Evolutionary conservation across 2,888 invertebrate species (phyloP), one percentile per base, ranked within the genome.

Genomic region (Cataglyphis albicans): DNA sequence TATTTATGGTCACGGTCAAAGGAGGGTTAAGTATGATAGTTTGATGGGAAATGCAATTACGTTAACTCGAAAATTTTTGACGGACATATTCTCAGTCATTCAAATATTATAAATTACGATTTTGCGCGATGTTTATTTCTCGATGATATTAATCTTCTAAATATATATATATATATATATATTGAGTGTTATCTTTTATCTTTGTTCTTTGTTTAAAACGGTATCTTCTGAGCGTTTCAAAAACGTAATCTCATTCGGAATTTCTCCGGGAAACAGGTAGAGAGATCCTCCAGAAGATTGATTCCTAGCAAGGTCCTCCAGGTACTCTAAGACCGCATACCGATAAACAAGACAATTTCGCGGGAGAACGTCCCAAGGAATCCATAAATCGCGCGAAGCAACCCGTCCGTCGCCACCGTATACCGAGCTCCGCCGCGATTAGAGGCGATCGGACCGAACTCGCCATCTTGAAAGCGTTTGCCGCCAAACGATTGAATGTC

Each of bases 281-380:
- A 32, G 32, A 21, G 44, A 44, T 48, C 6, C 18, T 15, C 9
- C 63, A 52, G 21, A 64, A 84, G 78, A 72, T 84, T 84, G 88
- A 85, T 87, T 78, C 70, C 48, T 21, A 21, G 52, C 74, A n/a
- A 44, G 63, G 81, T 82, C 78, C 84, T 81, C 67, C 81, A 87
- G 85, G 87, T 80, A 82, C 81, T 74, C 82, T 78, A 73, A 74
- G 84, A 68, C 44, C 63, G 73, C 57, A 61, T 72, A 48, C 68
- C 92, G 90, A 94, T 94, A 94, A 94, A 94, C 93, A 94, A 94
- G 93, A 93, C 93, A 93, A 94, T 94, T 93, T 94, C 93, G 90
- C 88, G 84, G 82, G 83, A 81, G 91, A 86, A 90, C 92, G 92
- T 93, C 94, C 94, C 94, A 87, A 89, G 93, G 92, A 94, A 94